Percentiles rank a stretch among this genome's conserved stretches.
These are phyloP conservation scores for Datnioides undecimradiatus DNA, from an alignment of 2,113 vertebrate species.

Conservation along the genomic window DNA sequence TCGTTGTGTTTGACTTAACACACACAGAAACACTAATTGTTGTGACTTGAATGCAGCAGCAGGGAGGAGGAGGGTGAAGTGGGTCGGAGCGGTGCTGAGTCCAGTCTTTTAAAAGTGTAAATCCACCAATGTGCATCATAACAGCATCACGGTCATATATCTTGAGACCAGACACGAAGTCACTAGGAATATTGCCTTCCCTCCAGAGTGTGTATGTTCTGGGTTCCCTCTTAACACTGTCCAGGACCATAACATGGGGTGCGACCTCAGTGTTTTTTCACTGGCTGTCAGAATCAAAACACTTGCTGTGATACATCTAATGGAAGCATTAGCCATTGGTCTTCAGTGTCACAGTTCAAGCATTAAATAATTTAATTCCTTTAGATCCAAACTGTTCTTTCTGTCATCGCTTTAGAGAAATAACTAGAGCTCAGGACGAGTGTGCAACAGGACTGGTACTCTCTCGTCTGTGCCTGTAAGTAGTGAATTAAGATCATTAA, in stretches of 20 bases:
- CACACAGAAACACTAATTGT: conserved; percentile 45
- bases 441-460: no score
- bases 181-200: not conserved
- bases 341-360: not conserved
- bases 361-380: not conserved
- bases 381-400: no score
- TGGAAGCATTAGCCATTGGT: no score
- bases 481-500: not conserved
- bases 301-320: not conserved
- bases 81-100: not conserved
- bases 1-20: conserved; percentile 30
- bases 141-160: not conserved
- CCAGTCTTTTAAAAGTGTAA: not conserved
- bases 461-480: no score
- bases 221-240: not conserved
- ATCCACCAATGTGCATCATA: not conserved
- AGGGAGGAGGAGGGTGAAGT: not conserved
- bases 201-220: not conserved
- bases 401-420: no score
- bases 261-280: conserved; percentile 1
- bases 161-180: not conserved
- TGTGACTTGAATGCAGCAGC: conserved; percentile 19
- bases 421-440: no score
- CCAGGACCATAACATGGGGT: not conserved
- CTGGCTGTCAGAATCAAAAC: not conserved